These are phyloP conservation scores for Acanthoscelides obtectus DNA, from an alignment of 2,888 invertebrate species.

Conservation along the genomic window DNA sequence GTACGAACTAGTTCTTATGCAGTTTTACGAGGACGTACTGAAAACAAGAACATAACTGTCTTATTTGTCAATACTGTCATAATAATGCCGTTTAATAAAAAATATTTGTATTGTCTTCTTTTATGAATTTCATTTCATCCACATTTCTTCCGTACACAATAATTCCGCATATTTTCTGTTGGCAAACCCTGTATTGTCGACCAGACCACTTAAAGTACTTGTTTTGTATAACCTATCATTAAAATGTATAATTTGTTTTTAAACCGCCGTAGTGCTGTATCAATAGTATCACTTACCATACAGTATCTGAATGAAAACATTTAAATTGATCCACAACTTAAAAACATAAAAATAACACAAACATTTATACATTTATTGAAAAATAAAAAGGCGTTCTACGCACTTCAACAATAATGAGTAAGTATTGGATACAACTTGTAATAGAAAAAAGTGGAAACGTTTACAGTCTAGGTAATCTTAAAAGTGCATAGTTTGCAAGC, in stretches of 20 bases:
- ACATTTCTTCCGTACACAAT: too few relatives aligned
- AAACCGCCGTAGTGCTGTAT: background rate
- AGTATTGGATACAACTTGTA: background rate
- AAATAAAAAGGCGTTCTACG: background rate
- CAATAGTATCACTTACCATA: background rate
- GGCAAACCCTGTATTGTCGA: background rate
- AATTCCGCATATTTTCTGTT: background rate
- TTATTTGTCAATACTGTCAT: background rate
- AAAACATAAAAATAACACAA: background rate
- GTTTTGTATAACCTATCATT: background rate
- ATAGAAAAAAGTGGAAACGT: too few relatives aligned
- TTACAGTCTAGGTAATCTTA: too few relatives aligned
- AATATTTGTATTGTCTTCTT: too few relatives aligned
- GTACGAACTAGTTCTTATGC: conserved; percentile 62
- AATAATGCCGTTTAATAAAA: too few relatives aligned
- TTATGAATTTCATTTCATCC: background rate
- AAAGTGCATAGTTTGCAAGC: too few relatives aligned
- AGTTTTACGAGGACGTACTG: conserved; percentile 45
- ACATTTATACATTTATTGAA: background rate
- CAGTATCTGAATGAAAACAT: background rate
- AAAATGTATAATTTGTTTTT: background rate
- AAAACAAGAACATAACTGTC: background rate
- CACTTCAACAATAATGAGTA: background rate
- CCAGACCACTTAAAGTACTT: background rate
- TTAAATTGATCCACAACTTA: background rate